Base-by-base conservation (phyloP, 1,140 invertebrate species). In the Euwallacea fornicatus region DNA sequence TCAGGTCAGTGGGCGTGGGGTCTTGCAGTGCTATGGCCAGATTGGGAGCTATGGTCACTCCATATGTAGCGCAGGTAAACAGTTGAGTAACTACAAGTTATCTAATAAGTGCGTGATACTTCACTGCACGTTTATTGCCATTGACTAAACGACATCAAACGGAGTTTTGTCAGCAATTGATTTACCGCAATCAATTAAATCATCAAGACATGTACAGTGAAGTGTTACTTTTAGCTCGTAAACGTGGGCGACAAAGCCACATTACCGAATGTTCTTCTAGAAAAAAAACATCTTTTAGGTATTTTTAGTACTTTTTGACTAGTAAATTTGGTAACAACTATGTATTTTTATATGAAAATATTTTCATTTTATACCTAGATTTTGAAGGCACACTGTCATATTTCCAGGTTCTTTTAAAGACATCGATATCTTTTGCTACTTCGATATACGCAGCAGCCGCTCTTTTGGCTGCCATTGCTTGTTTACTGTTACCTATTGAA, bases 41-140 rank as follows among this genome's bases (percentile, higher is more conserved):
- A 67, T 85, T 97, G 41, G 96, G 96, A 46, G 95, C 95, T 15
- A 96, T 97, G 88, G 82, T 95, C 2, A 97, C 95, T 2, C 95
- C 95, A 0, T 96, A 97, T 80, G 89, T 98, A 44, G 94, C 95
- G 15, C 94, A 97, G 86, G 94, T 96, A 59, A 47, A n/a, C 41
- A 65, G n/a, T 59, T 60, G 21, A 33, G 21, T 33, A 33, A 33
- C 1, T 2, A 33, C 56, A 60, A 42, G 7, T 11, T n/a, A 8
- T 2, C 21, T 16, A 64, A 42, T 61, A 13, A 16, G 55, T 58
- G n/a, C 21, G 0, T n/a, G 15, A 10, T 58, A 0, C n/a, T 58
- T 58, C 9, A 58, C 6, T 33, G 21, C 21, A 33, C 21, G 21
- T 33, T 33, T 4, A 33, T 33, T 33, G 21, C 21, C 1, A 4